A percentile compares a stretch with the other conserved stretches of the same genome.
phyloP scores from a whole-genome alignment of 2,888 invertebrate species.

The Germaria angustata region DNA sequence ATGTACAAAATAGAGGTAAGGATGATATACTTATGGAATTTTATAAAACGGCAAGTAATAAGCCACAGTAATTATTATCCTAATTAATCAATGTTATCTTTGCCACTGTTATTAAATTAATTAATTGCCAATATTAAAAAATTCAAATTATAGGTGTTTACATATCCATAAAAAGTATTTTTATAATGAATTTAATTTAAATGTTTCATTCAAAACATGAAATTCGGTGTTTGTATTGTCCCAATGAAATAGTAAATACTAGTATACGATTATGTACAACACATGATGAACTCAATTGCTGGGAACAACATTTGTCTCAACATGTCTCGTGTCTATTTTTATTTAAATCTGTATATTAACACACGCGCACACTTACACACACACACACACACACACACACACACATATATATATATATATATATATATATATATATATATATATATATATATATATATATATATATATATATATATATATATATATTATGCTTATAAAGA shows the following conservation, averaged over 20 bases:
- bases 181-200: too few species aligned
- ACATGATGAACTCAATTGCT: neutral
- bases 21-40: neutral
- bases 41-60: too few species aligned
- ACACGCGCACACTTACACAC: neutral
- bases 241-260: neutral
- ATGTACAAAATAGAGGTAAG: slow-evolving; percentile 66
- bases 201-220: too few species aligned
- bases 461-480: too few species aligned
- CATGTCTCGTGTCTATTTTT: slow-evolving; percentile 54
- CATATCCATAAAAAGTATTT: too few species aligned
- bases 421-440: too few species aligned
- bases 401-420: too few species aligned
- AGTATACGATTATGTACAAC: neutral
- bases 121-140: neutral
- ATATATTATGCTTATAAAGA: neutral
- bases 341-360: neutral
- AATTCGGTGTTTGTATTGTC: slow-evolving; percentile 19
- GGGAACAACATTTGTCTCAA: slow-evolving; percentile 48
- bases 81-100: neutral
- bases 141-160: neutral
- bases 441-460: too few species aligned
- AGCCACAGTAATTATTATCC: neutral
- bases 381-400: too few species aligned
- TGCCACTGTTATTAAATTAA: too few species aligned